A percentile compares a stretch with the other conserved stretches of the same genome.
phyloP scores from a whole-genome alignment of 2,888 invertebrate genomes.

The Melipona beecheii region DNA sequence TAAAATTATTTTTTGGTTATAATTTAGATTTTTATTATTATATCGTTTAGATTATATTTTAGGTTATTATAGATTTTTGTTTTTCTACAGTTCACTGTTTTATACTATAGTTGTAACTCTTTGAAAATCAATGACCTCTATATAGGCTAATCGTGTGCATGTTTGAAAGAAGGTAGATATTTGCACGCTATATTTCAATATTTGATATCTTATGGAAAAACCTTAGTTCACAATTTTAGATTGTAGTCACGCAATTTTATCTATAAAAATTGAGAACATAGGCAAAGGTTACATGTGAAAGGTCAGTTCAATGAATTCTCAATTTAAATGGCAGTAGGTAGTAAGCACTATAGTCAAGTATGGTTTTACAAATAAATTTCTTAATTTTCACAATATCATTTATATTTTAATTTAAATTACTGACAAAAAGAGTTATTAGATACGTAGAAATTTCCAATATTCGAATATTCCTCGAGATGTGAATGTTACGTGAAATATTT shows the following conservation, averaged over 20 bases:
- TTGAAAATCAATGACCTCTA: slow-evolving; percentile 33
- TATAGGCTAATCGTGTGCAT: slow-evolving; percentile 2
- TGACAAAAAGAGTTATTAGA: background rate
- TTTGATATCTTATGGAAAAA: background rate
- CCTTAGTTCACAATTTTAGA: background rate
- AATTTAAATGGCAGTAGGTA: background rate
- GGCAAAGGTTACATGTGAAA: background rate
- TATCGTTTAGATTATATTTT: no score
- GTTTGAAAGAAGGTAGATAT: slow-evolving; percentile 6
- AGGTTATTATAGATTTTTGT: no score
- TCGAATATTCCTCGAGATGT: background rate
- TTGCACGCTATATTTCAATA: background rate
- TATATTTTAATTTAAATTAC: background rate
- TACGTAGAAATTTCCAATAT: background rate
- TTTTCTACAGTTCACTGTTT: no score
- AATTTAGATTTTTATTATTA: no score
- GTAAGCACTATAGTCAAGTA: background rate
- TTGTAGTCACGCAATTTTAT: background rate
- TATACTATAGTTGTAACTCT: background rate
- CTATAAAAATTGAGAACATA: slow-evolving; percentile 6
- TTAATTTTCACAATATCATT: background rate
- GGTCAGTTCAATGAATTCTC: background rate
- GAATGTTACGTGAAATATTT: no score
- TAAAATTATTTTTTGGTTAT: no score
- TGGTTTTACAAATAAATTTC: background rate